phyloP scores from a whole-genome alignment of 2,797 vertebrate genomes.

The Hemitrygon akajei region DNA sequence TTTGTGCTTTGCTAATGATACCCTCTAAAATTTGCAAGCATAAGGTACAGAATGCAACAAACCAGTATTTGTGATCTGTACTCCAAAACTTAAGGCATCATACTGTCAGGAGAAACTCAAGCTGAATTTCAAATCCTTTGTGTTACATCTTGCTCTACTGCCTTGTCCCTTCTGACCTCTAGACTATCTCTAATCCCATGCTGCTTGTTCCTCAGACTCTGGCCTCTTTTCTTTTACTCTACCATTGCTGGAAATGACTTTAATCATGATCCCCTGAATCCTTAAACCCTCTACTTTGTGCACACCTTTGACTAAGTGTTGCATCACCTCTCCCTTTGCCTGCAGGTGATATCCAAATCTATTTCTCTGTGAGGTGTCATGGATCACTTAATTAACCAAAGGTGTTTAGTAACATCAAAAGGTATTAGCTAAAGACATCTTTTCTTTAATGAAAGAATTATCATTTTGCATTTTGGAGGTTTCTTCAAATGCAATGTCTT shows the following conservation, averaged over 20 bases:
- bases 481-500: background rate
- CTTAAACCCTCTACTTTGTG: background rate
- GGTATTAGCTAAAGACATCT: background rate
- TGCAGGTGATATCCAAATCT: background rate
- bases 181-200: too few relatives aligned
- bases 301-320: background rate
- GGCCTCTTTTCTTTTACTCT: too few relatives aligned
- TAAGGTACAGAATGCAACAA: background rate
- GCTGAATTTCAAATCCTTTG: too few relatives aligned
- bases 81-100: background rate
- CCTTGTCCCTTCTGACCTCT: too few relatives aligned
- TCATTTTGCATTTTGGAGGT: background rate
- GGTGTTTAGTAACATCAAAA: too few relatives aligned
- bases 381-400: background rate
- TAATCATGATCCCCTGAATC: background rate
- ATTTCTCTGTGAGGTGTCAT: background rate
- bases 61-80: background rate
- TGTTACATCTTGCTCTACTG: too few relatives aligned
- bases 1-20: background rate
- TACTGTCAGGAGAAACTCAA: background rate
- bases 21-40: background rate
- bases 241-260: too few relatives aligned
- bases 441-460: background rate
- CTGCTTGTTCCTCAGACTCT: too few relatives aligned
- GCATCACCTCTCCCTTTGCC: background rate